phyloP scores from a whole-genome alignment of 2,113 vertebrate genomes.

The Benitochromis conjunctus region DNA sequence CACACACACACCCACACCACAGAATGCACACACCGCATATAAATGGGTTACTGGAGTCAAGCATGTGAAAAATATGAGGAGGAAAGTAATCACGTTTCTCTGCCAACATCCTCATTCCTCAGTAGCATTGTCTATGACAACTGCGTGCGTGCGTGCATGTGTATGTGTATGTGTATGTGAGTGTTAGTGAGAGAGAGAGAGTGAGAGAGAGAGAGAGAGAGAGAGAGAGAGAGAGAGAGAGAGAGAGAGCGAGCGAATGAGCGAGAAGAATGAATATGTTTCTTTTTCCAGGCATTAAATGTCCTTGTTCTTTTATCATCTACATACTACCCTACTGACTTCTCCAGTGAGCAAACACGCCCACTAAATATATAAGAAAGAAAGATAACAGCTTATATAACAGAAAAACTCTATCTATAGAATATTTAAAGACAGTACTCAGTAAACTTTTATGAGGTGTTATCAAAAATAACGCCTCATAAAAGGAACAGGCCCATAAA shows the following conservation, averaged over 20 bases:
- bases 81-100: background rate
- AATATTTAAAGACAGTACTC: background rate
- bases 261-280: background rate
- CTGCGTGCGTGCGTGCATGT: background rate
- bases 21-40: background rate
- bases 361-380: background rate
- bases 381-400: background rate
- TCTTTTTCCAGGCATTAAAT: background rate
- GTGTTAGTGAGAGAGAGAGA: background rate
- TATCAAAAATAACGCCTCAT: too few species aligned
- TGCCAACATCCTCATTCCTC: constrained; percentile 42
- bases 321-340: background rate
- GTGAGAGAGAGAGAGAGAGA: background rate
- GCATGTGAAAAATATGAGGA: constrained; percentile 27
- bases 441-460: background rate
- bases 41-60: background rate
- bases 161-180: background rate
- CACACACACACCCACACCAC: background rate
- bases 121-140: background rate
- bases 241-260: too few species aligned
- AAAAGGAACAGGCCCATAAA: rapidly evolving
- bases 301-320: background rate
- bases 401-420: background rate
- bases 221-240: too few species aligned
- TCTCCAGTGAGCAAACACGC: background rate